Evolutionary conservation across 2,113 vertebrate species (phyloP).

Genomic region (Forbesichthys agassizii): DNA sequence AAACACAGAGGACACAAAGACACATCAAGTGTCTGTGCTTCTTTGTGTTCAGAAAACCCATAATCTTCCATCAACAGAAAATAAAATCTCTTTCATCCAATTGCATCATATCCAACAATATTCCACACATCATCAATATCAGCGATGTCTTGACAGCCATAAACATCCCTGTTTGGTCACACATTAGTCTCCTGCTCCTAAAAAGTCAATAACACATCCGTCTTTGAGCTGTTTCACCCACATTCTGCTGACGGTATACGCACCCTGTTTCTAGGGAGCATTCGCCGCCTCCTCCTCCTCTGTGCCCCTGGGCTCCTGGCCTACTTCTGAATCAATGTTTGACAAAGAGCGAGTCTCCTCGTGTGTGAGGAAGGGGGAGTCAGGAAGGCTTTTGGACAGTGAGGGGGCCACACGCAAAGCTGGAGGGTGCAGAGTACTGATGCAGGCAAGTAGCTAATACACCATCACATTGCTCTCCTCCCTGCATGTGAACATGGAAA

Average conservation of each 20-base stretch:
- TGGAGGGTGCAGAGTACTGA: constrained; percentile 37
- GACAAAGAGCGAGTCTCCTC: constrained; percentile 65
- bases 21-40: too few relatives aligned
- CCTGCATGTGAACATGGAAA: constrained; percentile 51
- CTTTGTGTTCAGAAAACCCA: background rate
- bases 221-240: constrained; percentile 47
- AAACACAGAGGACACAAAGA: too few relatives aligned
- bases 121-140: constrained; percentile 28
- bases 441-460: constrained; percentile 46
- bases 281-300: constrained; percentile 33
- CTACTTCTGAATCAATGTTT: constrained; percentile 76
- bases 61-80: constrained; percentile 34
- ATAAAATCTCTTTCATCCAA: constrained; percentile 43
- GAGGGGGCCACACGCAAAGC: constrained; percentile 63
- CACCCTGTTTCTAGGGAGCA: constrained; percentile 38
- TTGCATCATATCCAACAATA: constrained; percentile 49
- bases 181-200: constrained; percentile 35
- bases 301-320: constrained; percentile 65
- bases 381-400: constrained; percentile 43
- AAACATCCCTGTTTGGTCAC: constrained; percentile 36
- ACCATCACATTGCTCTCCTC: constrained; percentile 48
- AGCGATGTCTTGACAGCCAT: constrained; percentile 34
- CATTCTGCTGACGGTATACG: constrained; percentile 59
- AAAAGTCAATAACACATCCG: constrained; percentile 40
- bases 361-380: constrained; percentile 55